These are phyloP conservation scores for Sycophaga agraensis DNA, from an alignment of 1,140 invertebrate genomes.

Conservation along the genomic window DNA sequence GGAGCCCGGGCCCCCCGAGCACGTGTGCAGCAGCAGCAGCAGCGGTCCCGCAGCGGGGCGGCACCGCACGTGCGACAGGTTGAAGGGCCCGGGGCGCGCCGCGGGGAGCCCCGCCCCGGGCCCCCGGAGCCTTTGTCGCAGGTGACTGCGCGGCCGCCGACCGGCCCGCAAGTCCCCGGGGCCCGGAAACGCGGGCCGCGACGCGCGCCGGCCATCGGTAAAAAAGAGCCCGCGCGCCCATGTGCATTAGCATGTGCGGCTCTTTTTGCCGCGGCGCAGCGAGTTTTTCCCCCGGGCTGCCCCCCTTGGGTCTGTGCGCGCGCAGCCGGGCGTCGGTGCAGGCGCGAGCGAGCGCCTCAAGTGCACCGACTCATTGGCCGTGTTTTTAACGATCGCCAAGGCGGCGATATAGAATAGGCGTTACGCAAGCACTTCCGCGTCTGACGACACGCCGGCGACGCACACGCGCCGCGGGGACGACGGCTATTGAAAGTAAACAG, in stretches of 20 bases:
- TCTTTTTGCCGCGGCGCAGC: background rate
- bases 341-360: background rate
- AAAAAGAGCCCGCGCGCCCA: background rate
- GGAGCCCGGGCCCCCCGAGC: too few relatives aligned
- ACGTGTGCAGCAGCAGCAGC: conserved; percentile 16
- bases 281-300: background rate
- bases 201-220: background rate
- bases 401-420: background rate
- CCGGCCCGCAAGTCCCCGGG: too few relatives aligned
- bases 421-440: conserved; percentile 7
- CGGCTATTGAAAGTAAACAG: too few relatives aligned
- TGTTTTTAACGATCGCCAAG: conserved; percentile 8
- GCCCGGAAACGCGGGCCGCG: too few relatives aligned
- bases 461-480: too few relatives aligned
- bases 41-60: too few relatives aligned
- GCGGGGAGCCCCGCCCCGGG: background rate
- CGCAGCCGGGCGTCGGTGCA: background rate
- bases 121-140: too few relatives aligned
- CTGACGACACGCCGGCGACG: too few relatives aligned
- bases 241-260: conserved; percentile 3
- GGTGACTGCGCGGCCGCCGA: too few relatives aligned
- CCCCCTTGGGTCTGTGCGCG: background rate
- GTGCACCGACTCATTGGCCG: conserved; percentile 1
- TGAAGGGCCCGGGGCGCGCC: background rate
- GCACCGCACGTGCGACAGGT: conserved; percentile 2